Base-by-base conservation (phyloP, 2,113 vertebrate genomes). In the Hipposideros armiger region DNA sequence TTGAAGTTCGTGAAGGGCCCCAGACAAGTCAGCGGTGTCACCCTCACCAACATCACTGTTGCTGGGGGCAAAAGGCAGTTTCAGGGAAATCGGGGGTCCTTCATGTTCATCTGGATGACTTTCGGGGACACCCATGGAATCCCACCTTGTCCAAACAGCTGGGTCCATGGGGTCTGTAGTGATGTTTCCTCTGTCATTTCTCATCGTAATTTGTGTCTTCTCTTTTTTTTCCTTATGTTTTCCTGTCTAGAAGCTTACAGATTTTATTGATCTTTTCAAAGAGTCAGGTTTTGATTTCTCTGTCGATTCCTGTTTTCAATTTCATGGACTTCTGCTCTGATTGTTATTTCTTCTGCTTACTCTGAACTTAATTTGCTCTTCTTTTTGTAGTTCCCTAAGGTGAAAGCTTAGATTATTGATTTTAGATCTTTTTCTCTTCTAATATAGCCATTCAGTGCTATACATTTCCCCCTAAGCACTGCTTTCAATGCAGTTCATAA, bases 31-130 rank as follows among this genome's bases (percentile, higher is more conserved):
- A 2, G 28, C 2, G 0, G 0, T 14, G 4, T 4, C 19, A 0
- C 10, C 40, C 42, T 42, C 5, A 0, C 5, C 11, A 1, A 0
- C 0, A 0, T 13, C 4, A 2, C 19, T 17, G 17, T 7, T 1
- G 13, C 50, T 16, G 16, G 45, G 42, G 78, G 28, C 11, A 50
- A 1, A 50, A 85, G 78, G 20, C 7, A 2, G 3, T n/a, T 30
- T 32, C 32, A 15, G 62, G 58, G 42, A 15, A 2, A 1, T 5
- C 0, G 3, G 40, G 54, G 2, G 3, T 14, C 60, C 69, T 24
- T 15, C 13, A 0, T 0, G 24, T 26, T 17, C 26, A 7, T 6
- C 60, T 3, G 19, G 50, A 19, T 36, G 58, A 14, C 36, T 2
- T 42, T 16, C 1, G 0, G 54, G 28, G 73, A 28, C 15, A 14